Conservation (phyloP, 2,888 invertebrate species). For the Calliopum simillimum region DNA sequence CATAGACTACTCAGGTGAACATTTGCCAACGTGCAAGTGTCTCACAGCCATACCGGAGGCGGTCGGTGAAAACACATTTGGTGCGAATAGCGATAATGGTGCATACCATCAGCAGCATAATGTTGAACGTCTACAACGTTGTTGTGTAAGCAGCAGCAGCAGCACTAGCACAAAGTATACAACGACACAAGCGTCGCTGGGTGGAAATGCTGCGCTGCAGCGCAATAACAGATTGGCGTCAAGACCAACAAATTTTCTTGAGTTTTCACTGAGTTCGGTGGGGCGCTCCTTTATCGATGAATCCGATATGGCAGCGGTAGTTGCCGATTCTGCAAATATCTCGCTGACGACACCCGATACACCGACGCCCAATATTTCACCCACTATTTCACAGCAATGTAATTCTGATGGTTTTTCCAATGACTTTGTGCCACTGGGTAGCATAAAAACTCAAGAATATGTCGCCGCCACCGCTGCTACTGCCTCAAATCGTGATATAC, state of each 20-base stretch:
- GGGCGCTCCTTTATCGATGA: constrained; percentile 67
- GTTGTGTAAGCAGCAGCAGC: constrained; percentile 35
- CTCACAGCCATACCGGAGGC: constrained; percentile 66
- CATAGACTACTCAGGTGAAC: constrained; percentile 51
- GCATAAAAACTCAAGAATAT: constrained; percentile 32
- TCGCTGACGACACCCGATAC: constrained; percentile 74
- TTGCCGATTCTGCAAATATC: constrained; percentile 46
- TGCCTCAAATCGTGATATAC: constrained; percentile 47
- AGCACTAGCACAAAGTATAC: too few species aligned
- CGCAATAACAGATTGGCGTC: not conserved
- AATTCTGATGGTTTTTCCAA: constrained; percentile 72
- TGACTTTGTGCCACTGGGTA: constrained; percentile 69
- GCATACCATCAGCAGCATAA: constrained; percentile 36
- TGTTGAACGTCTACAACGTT: constrained; percentile 37
- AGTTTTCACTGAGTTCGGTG: constrained; percentile 66
- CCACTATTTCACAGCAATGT: constrained; percentile 61
- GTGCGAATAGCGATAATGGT: constrained; percentile 5
- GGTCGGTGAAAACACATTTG: constrained; percentile 36
- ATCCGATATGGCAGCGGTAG: constrained; percentile 46
- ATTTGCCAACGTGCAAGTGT: constrained; percentile 60
- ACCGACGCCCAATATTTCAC: constrained; percentile 74
- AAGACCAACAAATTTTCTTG: constrained; percentile 56
- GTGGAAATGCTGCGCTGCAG: constrained; percentile 36
- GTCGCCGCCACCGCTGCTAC: constrained; percentile 1
- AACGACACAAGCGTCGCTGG: not conserved